Conservation (phyloP, 2,113 vertebrate genomes). For the Herpetotheres cachinnans region DNA sequence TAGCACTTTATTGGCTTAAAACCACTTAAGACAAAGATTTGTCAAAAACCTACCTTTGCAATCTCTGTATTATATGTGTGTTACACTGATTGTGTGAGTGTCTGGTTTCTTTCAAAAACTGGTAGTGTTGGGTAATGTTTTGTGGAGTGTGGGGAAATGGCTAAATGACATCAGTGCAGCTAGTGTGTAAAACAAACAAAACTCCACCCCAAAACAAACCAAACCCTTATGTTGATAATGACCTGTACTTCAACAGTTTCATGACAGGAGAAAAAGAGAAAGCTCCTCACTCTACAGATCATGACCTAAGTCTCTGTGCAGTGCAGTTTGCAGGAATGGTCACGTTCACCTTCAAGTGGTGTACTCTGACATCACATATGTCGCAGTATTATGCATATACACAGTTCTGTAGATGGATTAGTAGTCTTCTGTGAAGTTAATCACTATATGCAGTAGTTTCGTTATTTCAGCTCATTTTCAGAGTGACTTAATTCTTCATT, state of each 20-base stretch:
- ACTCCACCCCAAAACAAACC: neutral
- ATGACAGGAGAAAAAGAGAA: neutral
- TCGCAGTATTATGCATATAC: neutral
- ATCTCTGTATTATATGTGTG: neutral
- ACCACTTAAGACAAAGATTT: neutral
- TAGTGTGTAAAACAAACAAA: neutral
- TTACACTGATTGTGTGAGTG: neutral
- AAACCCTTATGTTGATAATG: rapidly evolving
- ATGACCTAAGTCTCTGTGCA: neutral
- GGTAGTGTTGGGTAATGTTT: neutral
- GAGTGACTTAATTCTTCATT: neutral
- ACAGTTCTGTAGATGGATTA: neutral
- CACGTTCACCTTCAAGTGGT: neutral
- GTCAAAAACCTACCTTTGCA: neutral
- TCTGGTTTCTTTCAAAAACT: neutral
- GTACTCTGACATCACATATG: neutral
- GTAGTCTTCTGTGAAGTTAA: neutral
- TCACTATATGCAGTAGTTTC: neutral
- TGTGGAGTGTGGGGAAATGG: neutral
- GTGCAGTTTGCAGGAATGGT: neutral
- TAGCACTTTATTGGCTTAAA: neutral
- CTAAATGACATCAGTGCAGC: neutral
- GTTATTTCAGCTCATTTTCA: neutral
- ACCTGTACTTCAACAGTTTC: neutral
- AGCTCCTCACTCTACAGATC: neutral